Evolutionary conservation across 2,797 vertebrate species (phyloP).

Genomic region (Paguma larvata): DNA sequence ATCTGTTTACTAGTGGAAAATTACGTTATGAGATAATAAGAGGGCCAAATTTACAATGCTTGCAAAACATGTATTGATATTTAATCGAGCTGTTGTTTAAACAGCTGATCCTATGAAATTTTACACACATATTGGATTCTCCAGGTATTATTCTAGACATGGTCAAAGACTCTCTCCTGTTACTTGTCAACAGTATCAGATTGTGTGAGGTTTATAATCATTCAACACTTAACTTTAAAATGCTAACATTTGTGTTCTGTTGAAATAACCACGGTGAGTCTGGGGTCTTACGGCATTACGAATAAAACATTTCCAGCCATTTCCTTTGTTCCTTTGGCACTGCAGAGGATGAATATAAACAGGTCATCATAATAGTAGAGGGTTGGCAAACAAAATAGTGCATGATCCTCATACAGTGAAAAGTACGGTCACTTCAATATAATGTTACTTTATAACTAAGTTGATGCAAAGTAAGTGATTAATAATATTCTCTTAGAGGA

Average conservation of each 20-base stretch:
- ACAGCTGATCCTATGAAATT: conserved; percentile 77
- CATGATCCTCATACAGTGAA: conserved; percentile 26
- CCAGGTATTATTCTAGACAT: conserved; percentile 65
- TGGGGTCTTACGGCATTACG: not conserved
- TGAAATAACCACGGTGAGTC: conserved; percentile 71
- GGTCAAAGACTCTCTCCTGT: conserved; percentile 72
- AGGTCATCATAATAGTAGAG: not conserved
- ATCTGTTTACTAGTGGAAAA: conserved; percentile 73
- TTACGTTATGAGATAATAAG: conserved; percentile 73
- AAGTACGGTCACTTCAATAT: conserved; percentile 22
- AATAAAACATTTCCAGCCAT: conserved; percentile 26
- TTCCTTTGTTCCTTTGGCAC: conserved; percentile 6
- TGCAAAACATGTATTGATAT: conserved; percentile 84
- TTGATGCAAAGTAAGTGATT: conserved; percentile 27
- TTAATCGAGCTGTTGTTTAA: conserved; percentile 83
- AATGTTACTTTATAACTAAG: not conserved
- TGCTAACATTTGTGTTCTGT: conserved; percentile 11
- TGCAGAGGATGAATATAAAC: not conserved
- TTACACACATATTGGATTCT: conserved; percentile 77
- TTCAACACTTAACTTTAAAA: conserved; percentile 69
- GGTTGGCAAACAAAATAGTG: conserved; percentile 28
- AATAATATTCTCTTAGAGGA: not conserved
- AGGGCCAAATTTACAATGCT: conserved; percentile 76
- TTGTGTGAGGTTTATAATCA: conserved; percentile 64
- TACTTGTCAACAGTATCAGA: conserved; percentile 55